phyloP scores from a whole-genome alignment of 2,888 invertebrate species.

The Pediacus dermestoides region DNA sequence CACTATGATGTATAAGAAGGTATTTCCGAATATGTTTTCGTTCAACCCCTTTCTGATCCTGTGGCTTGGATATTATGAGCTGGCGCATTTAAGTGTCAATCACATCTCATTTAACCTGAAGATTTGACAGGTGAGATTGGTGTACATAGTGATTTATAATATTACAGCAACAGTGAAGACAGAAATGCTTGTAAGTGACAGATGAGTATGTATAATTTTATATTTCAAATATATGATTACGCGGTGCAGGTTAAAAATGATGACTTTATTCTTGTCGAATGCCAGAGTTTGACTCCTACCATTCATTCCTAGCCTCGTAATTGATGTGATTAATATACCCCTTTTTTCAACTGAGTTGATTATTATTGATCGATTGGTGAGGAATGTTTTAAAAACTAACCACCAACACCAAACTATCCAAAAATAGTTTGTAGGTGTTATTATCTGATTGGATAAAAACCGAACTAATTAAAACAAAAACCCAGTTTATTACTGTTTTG shows the following conservation, averaged over 20 bases:
- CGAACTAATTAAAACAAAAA: too few species aligned
- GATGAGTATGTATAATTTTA: conserved; percentile 46
- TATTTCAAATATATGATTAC: conserved; percentile 43
- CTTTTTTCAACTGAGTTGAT: conserved; percentile 30
- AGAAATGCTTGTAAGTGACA: conserved; percentile 47
- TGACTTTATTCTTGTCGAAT: conserved; percentile 43
- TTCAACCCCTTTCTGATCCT: too few species aligned
- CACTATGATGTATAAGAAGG: too few species aligned
- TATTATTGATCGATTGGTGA: conserved; percentile 33
- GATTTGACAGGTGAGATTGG: conserved; percentile 48
- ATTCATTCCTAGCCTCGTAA: conserved; percentile 28
- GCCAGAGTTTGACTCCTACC: conserved; percentile 28
- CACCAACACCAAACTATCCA: too few species aligned
- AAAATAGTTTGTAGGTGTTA: too few species aligned
- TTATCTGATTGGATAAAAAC: too few species aligned
- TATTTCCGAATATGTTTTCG: too few species aligned
- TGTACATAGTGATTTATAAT: conserved; percentile 48
- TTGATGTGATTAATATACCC: conserved; percentile 40
- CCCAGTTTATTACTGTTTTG: too few species aligned
- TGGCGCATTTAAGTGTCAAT: conserved; percentile 48
- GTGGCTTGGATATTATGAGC: conserved; percentile 17
- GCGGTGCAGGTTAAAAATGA: conserved; percentile 43
- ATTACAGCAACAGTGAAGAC: conserved; percentile 42
- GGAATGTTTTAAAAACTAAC: too few species aligned
- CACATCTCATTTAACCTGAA: conserved; percentile 47